These are phyloP conservation scores for Eurytoma adleriae DNA, from an alignment of 2,888 invertebrate species.

Conservation along the genomic window DNA sequence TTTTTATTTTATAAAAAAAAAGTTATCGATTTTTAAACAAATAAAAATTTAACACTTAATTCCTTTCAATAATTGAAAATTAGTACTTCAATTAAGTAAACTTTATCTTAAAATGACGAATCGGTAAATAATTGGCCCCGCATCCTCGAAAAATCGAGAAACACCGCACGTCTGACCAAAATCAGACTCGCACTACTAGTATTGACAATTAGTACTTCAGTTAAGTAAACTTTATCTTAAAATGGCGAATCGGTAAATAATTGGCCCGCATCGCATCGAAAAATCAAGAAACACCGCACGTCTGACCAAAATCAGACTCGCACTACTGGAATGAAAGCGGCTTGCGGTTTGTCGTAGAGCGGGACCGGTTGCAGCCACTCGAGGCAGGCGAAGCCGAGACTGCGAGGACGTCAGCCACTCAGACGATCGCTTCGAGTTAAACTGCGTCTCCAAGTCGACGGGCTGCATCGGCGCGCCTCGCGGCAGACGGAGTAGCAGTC, in stretches of 20 bases:
- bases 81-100: too few species aligned
- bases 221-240: too few species aligned
- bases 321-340: constrained; percentile 21
- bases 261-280: background rate
- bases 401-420: background rate
- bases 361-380: background rate
- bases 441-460: background rate
- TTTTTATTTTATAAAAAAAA: too few species aligned
- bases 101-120: too few species aligned
- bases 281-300: background rate
- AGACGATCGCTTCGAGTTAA: background rate
- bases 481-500: background rate
- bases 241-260: too few species aligned
- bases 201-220: too few species aligned
- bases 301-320: constrained; percentile 28
- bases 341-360: too few species aligned
- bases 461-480: background rate
- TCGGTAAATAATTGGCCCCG: background rate
- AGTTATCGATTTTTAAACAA: too few species aligned
- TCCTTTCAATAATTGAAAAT: too few species aligned
- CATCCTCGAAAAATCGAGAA: too few species aligned
- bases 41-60: too few species aligned
- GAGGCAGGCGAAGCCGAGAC: background rate
- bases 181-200: constrained; percentile 32
- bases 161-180: constrained; percentile 23